These are phyloP conservation scores for Cheilosia variabilis DNA, from an alignment of 2,888 invertebrate genomes.

Conservation along the genomic window DNA sequence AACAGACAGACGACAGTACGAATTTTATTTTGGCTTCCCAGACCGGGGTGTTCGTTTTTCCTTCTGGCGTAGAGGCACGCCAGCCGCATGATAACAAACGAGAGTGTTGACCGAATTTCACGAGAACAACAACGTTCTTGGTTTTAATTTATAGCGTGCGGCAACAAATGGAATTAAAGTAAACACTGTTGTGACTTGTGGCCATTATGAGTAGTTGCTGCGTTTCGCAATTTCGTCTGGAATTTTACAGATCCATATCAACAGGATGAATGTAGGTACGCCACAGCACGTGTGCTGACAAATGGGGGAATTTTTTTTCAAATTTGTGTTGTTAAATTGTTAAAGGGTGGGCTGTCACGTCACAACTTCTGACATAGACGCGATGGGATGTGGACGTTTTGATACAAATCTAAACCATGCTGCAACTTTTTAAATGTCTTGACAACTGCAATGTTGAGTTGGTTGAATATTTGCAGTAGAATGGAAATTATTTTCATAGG, in stretches of 20 bases:
- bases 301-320: slow-evolving; percentile 24
- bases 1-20: not conserved
- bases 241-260: not conserved
- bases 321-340: not conserved
- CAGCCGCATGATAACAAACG: slow-evolving; percentile 7
- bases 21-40: not conserved
- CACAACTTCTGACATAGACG: too few relatives aligned
- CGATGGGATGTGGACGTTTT: too few relatives aligned
- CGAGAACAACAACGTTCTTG: slow-evolving; percentile 2
- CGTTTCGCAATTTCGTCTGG: slow-evolving; percentile 3
- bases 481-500: too few relatives aligned
- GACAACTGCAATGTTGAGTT: too few relatives aligned
- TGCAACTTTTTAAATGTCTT: too few relatives aligned
- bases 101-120: slow-evolving; percentile 53
- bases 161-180: slow-evolving; percentile 35
- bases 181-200: slow-evolving; percentile 24
- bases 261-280: not conserved
- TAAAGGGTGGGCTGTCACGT: not conserved
- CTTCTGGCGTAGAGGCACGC: not conserved
- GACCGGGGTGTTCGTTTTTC: slow-evolving; percentile 11
- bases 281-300: slow-evolving; percentile 28
- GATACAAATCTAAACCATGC: too few relatives aligned
- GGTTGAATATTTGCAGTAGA: too few relatives aligned
- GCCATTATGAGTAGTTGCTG: slow-evolving; percentile 14
- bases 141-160: slow-evolving; percentile 16